Conservation (phyloP, 2,888 invertebrate species). For the Hyposoter didymator region DNA sequence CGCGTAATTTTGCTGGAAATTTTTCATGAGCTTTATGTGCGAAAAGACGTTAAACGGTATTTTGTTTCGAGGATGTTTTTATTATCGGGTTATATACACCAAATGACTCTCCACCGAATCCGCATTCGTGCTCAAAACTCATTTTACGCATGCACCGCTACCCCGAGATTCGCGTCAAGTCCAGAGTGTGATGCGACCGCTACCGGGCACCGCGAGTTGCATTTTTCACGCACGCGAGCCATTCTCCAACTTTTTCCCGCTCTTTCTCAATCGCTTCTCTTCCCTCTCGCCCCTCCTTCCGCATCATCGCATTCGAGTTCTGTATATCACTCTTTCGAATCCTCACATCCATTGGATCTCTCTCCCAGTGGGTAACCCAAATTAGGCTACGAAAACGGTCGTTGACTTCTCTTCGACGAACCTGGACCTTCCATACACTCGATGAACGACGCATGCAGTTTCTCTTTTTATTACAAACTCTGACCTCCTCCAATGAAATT, state of each 20-base stretch:
- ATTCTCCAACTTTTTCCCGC: slow-evolving; percentile 25
- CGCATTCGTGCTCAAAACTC: slow-evolving; percentile 75
- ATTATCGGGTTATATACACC: slow-evolving; percentile 65
- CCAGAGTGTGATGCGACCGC: slow-evolving; percentile 55
- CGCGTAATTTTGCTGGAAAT: not conserved
- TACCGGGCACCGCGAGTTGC: slow-evolving; percentile 54
- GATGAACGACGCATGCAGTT: not conserved
- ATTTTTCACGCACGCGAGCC: slow-evolving; percentile 60
- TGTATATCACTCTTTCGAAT: slow-evolving; percentile 16
- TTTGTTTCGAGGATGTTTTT: slow-evolving; percentile 48
- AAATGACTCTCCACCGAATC: slow-evolving; percentile 71
- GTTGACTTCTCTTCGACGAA: slow-evolving; percentile 51
- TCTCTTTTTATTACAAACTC: not conserved
- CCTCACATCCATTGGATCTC: slow-evolving; percentile 51
- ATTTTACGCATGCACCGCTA: slow-evolving; percentile 75
- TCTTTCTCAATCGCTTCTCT: slow-evolving; percentile 11
- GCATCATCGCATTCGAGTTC: slow-evolving; percentile 26
- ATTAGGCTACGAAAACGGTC: slow-evolving; percentile 64
- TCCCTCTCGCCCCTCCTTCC: slow-evolving; percentile 20
- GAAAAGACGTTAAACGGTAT: slow-evolving; percentile 15
- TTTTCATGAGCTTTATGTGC: not conserved
- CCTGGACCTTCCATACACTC: slow-evolving; percentile 1
- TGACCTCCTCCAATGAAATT: not conserved
- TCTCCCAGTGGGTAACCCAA: slow-evolving; percentile 69
- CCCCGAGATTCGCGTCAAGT: slow-evolving; percentile 54